phyloP scores from a whole-genome alignment of 2,113 vertebrate genomes.

The Barbus barbus region DNA sequence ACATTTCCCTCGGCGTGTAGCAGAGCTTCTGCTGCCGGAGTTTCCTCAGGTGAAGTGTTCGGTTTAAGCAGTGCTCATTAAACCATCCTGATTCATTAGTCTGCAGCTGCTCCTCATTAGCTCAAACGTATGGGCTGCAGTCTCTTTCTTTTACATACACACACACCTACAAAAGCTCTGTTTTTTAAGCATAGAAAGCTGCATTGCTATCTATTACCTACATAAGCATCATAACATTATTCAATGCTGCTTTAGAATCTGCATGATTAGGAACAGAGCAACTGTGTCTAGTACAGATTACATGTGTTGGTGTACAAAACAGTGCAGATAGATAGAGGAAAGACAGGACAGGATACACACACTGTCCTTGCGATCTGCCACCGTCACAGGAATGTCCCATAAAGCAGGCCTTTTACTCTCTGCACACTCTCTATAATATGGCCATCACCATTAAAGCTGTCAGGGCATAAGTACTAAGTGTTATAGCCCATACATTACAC shows the following conservation, averaged over 20 bases:
- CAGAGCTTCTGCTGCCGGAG: conserved; percentile 12
- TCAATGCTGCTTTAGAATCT: not conserved
- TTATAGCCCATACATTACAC: conserved; percentile 75
- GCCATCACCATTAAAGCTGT: conserved; percentile 83
- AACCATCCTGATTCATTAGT: conserved; percentile 63
- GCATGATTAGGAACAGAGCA: too few species aligned
- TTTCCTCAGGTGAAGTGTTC: conserved; percentile 53
- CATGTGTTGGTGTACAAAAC: not conserved
- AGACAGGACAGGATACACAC: conserved; percentile 17
- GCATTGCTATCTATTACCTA: not conserved
- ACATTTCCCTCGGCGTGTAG: conserved; percentile 43
- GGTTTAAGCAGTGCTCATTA: conserved; percentile 63
- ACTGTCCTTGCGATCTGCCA: conserved; percentile 53
- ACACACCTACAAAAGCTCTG: conserved; percentile 27
- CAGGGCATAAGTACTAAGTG: conserved; percentile 73
- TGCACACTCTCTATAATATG: conserved; percentile 78
- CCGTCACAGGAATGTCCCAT: conserved; percentile 52
- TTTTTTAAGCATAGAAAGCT: not conserved
- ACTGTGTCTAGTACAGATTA: not conserved
- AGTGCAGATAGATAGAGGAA: conserved; percentile 23
- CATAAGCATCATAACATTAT: not conserved
- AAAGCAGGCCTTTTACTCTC: conserved; percentile 58
- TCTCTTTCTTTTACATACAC: not conserved
- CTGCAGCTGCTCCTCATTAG: conserved; percentile 70
- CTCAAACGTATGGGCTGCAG: conserved; percentile 27